A percentile compares a stretch with the other conserved stretches of the same genome.
These are phyloP conservation scores for Ammospiza nelsoni DNA, from an alignment of 2,113 vertebrate species.

Conservation along the genomic window DNA sequence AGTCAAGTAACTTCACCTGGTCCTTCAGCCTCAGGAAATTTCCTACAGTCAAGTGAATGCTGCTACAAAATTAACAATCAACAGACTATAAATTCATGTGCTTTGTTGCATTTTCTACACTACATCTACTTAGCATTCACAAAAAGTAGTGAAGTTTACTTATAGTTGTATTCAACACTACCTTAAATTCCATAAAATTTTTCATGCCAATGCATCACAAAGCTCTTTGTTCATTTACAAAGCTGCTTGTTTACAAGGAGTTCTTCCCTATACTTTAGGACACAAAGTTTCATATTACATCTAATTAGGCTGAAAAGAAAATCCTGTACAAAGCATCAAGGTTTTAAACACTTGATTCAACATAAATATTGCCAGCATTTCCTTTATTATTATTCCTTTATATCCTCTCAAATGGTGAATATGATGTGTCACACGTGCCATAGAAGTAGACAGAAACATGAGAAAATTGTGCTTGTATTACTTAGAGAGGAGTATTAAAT, in stretches of 20 bases:
- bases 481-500: neutral
- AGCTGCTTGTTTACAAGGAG: neutral
- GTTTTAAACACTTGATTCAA: neutral
- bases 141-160: neutral
- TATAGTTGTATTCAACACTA: neutral
- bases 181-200: neutral
- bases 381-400: neutral
- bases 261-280: neutral
- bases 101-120: neutral
- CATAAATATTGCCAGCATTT: neutral
- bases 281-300: neutral
- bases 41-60: neutral
- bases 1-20: neutral
- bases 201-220: neutral
- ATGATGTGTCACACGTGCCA: neutral
- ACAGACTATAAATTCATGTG: neutral
- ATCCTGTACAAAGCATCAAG: neutral
- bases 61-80: neutral
- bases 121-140: neutral
- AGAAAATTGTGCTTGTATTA: neutral
- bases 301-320: neutral
- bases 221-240: neutral
- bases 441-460: neutral
- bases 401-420: neutral
- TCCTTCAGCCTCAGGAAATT: neutral